Evolutionary conservation across 2,888 invertebrate species (phyloP), one percentile per base, ranked within the genome.

Genomic region (Panzeria rudis): DNA sequence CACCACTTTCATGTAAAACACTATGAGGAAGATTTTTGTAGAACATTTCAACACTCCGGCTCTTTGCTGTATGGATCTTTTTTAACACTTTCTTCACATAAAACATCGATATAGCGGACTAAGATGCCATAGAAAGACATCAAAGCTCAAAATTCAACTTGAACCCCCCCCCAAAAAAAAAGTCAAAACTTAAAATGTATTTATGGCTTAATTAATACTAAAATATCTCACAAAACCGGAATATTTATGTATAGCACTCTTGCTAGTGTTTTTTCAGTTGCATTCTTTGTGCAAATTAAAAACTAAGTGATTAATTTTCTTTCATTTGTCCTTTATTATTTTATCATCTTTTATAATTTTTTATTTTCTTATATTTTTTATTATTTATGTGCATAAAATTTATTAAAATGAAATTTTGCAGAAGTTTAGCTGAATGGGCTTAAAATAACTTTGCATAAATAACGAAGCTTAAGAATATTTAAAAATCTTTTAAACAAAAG

Each of bases 371-470:
- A 3, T 32, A 8, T 44, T 66, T 68, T 64, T 68, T 50, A 50
- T 69, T 69, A 69, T 78, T 78, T 69, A 68, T 78, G 77, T 61
- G 61, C 77, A 69, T 68, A 61, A 77, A 71, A 50, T 68, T 59
- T 78, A 69, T 78, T 69, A 62, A 52, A 71, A 78, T 62, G 8
- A 35, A 47, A 35, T 66, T 66, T 23, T 77, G 47, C 44, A 41
- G 13, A 68, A 61, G 61, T 71, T 69, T 69, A 69, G 41, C 29
- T 52, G 38, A 68, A 77, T 77, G 38, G 38, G 61, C 32, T 68
- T 59, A 47, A 23, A 68, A 38, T 17, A 56, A 54, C 29, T 75
- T 75, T 52, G 52, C 75, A 75, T 75, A 75, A 75, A 41, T 64
- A 52, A 64, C 29, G 23, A 64, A 59, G 71, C 44, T 29, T 29